phyloP scores from a whole-genome alignment of 2,888 invertebrate genomes.

The Caenorhabditis afra region DNA sequence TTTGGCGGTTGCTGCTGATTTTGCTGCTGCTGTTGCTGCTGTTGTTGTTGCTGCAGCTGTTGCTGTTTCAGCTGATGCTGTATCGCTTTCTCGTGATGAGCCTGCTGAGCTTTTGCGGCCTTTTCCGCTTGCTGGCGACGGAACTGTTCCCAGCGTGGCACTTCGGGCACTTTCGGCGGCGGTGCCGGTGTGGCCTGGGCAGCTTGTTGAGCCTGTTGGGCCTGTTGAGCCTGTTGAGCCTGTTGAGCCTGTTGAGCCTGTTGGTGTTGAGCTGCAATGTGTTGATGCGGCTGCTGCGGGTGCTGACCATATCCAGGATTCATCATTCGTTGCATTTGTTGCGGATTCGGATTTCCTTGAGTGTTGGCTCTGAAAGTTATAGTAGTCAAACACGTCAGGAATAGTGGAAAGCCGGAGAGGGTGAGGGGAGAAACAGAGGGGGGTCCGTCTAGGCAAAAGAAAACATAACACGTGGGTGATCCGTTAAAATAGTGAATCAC shows the following conservation, averaged over 20 bases:
- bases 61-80: background rate
- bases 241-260: too few relatives aligned
- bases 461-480: conserved; percentile 35
- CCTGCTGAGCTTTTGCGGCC: too few relatives aligned
- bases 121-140: background rate
- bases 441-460: too few relatives aligned
- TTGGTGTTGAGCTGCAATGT: background rate
- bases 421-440: conserved; percentile 8
- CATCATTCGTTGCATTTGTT: conserved; percentile 48
- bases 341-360: conserved; percentile 22
- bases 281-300: conserved; percentile 26
- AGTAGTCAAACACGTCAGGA: conserved; percentile 6
- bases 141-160: background rate
- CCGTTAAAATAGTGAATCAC: conserved; percentile 44
- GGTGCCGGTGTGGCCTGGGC: too few relatives aligned
- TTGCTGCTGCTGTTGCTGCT: background rate
- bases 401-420: background rate
- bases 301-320: conserved; percentile 31
- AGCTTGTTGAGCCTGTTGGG: too few relatives aligned
- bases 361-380: conserved; percentile 21
- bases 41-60: background rate
- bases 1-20: conserved; percentile 1
- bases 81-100: too few relatives aligned
- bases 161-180: too few relatives aligned
- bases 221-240: conserved; percentile 25